phyloP scores from a whole-genome alignment of 2,888 invertebrate species.

The Rhagophthalmus giganteus region DNA sequence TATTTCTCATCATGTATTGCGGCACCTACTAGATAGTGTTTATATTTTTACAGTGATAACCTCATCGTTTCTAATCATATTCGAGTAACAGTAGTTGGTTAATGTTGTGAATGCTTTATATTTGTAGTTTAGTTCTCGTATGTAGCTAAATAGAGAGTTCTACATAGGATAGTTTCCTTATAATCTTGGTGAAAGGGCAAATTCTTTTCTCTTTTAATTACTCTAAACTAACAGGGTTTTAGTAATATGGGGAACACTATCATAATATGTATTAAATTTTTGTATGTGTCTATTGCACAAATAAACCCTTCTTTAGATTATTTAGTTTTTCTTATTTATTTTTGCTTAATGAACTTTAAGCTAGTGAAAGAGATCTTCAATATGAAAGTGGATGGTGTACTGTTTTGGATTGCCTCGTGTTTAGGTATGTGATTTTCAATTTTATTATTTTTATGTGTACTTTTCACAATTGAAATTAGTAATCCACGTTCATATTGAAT shows the following conservation, averaged over 20 bases:
- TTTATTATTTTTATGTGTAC: conserved; percentile 12
- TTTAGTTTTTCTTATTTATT: conserved; percentile 16
- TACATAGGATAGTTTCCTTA: too few relatives aligned
- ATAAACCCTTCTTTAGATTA: conserved; percentile 17
- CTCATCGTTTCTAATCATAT: too few relatives aligned
- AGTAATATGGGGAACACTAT: conserved; percentile 26
- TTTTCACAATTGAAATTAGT: conserved; percentile 9
- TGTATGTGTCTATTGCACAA: conserved; percentile 29
- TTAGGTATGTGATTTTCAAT: conserved; percentile 32
- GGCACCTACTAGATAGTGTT: too few relatives aligned
- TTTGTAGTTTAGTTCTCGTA: background rate
- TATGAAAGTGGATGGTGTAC: conserved; percentile 32
- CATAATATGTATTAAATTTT: conserved; percentile 21
- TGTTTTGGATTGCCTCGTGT: conserved; percentile 23
- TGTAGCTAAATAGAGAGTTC: too few relatives aligned
- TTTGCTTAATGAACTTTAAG: conserved; percentile 15
- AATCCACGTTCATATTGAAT: conserved; percentile 50
- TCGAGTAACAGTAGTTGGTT: too few relatives aligned
- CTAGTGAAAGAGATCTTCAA: conserved; percentile 26
- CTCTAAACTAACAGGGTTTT: conserved; percentile 30
- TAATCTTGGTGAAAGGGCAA: background rate
- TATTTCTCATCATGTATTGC: too few relatives aligned
- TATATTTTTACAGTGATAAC: too few relatives aligned
- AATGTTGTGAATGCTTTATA: background rate
- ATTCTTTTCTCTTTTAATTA: background rate